Percentiles rank a stretch among this genome's conserved stretches.
Evolutionary conservation across 2,113 vertebrate species (phyloP).

Genomic region (Erythrocercus mccallii): DNA sequence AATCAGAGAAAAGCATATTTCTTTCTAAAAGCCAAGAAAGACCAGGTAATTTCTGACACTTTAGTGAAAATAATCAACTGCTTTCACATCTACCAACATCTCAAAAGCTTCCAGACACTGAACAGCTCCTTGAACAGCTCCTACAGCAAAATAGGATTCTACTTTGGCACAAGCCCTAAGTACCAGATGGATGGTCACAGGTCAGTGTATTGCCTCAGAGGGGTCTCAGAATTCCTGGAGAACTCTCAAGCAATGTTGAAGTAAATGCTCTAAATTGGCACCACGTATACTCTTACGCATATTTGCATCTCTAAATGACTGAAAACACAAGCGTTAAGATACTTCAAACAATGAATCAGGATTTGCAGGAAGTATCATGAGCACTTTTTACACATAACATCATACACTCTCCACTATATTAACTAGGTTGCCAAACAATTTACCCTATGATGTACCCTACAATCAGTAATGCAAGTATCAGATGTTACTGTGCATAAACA

Average conservation of each 20-base stretch:
- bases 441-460: neutral
- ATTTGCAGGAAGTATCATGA: neutral
- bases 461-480: neutral
- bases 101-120: neutral
- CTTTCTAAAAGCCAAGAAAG: neutral
- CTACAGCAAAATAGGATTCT: no score
- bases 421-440: neutral
- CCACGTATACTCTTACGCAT: accelerated
- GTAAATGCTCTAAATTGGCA: neutral
- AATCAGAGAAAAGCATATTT: conserved; percentile 30
- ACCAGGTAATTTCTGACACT: neutral
- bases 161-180: neutral
- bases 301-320: neutral
- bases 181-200: neutral
- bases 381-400: neutral
- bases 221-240: neutral
- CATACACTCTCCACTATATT: neutral
- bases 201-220: neutral
- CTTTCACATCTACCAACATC: neutral
- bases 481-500: neutral
- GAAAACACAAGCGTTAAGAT: neutral
- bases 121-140: neutral
- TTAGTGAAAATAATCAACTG: neutral
- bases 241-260: neutral
- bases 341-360: neutral